Conservation (phyloP, 2,888 invertebrate species). For the Catocala nupta region DNA sequence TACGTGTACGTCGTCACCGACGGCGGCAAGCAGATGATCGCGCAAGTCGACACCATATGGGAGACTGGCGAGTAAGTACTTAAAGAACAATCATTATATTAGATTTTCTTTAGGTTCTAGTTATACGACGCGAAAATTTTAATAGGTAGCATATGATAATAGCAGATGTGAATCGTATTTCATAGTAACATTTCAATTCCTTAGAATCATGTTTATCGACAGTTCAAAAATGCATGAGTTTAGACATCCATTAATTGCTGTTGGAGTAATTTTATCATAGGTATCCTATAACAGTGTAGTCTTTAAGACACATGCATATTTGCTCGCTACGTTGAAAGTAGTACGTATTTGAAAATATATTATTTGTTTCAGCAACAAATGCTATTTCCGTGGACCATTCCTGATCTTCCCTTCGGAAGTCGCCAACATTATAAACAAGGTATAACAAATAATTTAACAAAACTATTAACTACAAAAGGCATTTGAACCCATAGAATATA, state of each 20-base stretch:
- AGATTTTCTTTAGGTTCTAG: too few species aligned
- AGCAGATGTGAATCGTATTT: too few species aligned
- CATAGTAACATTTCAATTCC: too few species aligned
- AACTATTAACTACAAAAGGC: constrained; percentile 1
- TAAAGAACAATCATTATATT: not conserved
- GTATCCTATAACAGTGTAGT: too few species aligned
- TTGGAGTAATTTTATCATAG: too few species aligned
- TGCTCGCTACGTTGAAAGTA: too few species aligned
- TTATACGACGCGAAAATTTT: too few species aligned
- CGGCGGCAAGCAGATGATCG: constrained; percentile 95
- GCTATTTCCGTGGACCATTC: constrained; percentile 98
- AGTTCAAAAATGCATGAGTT: too few species aligned
- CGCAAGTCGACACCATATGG: constrained; percentile 98
- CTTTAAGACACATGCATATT: too few species aligned
- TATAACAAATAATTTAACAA: constrained; percentile 41
- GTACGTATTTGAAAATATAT: not conserved
- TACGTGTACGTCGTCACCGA: constrained; percentile 98
- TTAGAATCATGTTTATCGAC: too few species aligned
- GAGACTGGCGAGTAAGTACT: constrained; percentile 93
- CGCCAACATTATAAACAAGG: constrained; percentile 91
- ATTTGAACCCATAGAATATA: constrained; percentile 1
- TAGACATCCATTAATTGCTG: too few species aligned
- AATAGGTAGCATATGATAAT: too few species aligned
- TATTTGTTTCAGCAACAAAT: constrained; percentile 91
- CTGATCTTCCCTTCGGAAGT: constrained; percentile 96